Conservation (phyloP, 1,140 invertebrate genomes). For the Anastrepha ludens region DNA sequence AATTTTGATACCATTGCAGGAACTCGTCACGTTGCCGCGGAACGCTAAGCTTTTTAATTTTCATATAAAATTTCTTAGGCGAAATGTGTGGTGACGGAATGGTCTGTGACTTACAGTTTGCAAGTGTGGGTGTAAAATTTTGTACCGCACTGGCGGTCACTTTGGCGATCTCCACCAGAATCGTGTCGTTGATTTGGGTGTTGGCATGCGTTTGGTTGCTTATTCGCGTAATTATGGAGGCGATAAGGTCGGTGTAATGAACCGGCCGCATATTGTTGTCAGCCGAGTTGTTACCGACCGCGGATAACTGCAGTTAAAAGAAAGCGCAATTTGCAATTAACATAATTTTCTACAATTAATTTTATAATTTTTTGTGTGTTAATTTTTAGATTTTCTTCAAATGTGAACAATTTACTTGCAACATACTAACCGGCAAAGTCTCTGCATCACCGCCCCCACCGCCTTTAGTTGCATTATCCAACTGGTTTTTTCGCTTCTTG, state of each 20-base stretch:
- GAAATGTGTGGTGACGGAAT: conserved; percentile 59
- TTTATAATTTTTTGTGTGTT: no score
- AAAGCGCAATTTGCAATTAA: neutral
- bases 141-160: conserved; percentile 69
- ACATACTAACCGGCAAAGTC: neutral
- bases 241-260: conserved; percentile 62
- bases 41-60: conserved; percentile 70
- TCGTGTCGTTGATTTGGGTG: conserved; percentile 68
- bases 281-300: neutral
- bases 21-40: conserved; percentile 69
- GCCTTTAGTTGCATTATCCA: neutral
- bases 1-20: conserved; percentile 67
- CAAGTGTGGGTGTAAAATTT: conserved; percentile 57
- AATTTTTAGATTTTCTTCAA: neutral
- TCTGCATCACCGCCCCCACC: conserved; percentile 30
- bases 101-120: neutral
- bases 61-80: conserved; percentile 71
- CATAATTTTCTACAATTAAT: neutral
- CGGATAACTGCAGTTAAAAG: neutral
- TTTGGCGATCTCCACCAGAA: conserved; percentile 69
- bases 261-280: neutral
- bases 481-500: neutral
- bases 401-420: neutral
- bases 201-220: conserved; percentile 71
- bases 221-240: conserved; percentile 70